These are phyloP conservation scores for Alethe castanea DNA, from an alignment of 2,113 vertebrate genomes.

Conservation along the genomic window DNA sequence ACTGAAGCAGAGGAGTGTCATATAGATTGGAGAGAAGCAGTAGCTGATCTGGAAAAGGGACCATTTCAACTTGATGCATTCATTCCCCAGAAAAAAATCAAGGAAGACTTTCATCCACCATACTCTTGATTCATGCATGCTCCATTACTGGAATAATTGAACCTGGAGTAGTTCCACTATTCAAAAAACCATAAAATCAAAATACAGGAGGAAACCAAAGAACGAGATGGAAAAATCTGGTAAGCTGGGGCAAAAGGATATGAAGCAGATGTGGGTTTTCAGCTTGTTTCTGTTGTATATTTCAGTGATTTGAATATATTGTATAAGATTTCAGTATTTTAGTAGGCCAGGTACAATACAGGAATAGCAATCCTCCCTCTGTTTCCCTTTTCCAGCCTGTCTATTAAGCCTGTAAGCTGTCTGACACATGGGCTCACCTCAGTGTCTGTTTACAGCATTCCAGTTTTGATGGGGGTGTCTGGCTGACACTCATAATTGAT, in stretches of 20 bases:
- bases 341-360: not conserved
- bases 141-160: not conserved
- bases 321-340: not conserved
- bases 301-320: not conserved
- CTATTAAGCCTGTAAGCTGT: not conserved
- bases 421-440: not conserved
- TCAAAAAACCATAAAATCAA: not conserved
- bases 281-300: not conserved
- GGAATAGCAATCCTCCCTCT: not conserved
- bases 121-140: not conserved
- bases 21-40: not conserved
- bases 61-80: not conserved
- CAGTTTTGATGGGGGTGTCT: not conserved
- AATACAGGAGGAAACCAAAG: not conserved
- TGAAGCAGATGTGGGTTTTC: not conserved
- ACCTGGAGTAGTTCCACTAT: not conserved
- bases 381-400: not conserved
- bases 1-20: not conserved
- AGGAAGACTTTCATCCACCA: not conserved
- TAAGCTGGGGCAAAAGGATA: not conserved
- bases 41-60: constrained; percentile 11
- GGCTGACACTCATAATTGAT: not conserved
- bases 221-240: not conserved
- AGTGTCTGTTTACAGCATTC: not conserved
- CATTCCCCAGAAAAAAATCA: not conserved